phyloP scores from a whole-genome alignment of 2,113 vertebrate species.

The Helogale parvula region DNA sequence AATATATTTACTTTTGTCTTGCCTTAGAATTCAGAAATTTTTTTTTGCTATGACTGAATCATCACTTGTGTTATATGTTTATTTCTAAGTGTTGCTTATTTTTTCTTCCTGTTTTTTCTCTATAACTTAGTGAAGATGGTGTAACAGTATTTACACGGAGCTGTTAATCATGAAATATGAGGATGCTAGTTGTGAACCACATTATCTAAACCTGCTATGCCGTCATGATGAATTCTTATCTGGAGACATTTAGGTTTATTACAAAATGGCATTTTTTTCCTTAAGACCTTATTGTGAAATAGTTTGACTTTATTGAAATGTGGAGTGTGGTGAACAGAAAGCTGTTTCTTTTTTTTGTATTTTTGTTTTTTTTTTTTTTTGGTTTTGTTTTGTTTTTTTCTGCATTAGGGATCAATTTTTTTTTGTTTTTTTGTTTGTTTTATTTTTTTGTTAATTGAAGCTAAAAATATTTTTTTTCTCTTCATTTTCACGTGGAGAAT shows the following conservation, averaged over 20 bases:
- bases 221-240: constrained; percentile 53
- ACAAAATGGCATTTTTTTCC: constrained; percentile 35
- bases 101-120: constrained; percentile 33
- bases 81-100: constrained; percentile 36
- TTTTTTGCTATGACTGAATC: constrained; percentile 9
- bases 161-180: not conserved
- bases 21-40: constrained; percentile 34
- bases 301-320: constrained; percentile 65
- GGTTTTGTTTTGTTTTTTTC: constrained; percentile 23
- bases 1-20: constrained; percentile 66
- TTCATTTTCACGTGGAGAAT: not conserved
- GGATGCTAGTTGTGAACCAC: constrained; percentile 31
- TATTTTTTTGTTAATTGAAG: not conserved
- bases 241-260: constrained; percentile 55
- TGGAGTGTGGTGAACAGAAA: constrained; percentile 47
- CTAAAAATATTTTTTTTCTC: not conserved
- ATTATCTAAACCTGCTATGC: constrained; percentile 39
- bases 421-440: not conserved
- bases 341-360: constrained; percentile 49
- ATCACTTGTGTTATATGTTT: constrained; percentile 12
- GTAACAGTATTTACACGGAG: not conserved
- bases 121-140: constrained; percentile 24
- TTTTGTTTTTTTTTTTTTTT: constrained; percentile 58
- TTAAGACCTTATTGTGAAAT: constrained; percentile 57
- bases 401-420: constrained; percentile 65